Conservation (phyloP, 2,797 vertebrate genomes). For the Sus cebifrons region DNA sequence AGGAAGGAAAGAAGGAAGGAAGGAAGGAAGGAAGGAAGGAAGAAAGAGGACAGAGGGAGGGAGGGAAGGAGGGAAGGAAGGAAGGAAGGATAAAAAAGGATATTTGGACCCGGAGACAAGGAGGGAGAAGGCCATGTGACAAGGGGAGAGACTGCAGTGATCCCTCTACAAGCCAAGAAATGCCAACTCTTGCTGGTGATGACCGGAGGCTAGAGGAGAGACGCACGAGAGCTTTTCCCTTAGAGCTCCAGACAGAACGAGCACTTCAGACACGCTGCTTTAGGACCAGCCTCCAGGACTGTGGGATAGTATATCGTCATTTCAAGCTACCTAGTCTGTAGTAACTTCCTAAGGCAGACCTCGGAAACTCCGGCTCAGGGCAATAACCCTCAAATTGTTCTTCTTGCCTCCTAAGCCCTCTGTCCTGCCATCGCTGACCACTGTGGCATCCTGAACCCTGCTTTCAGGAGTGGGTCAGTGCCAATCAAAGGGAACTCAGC, state of each 20-base stretch:
- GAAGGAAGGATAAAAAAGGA: no score
- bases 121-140: not conserved
- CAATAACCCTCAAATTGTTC: accelerated
- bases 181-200: not conserved
- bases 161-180: not conserved
- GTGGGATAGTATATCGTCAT: not conserved
- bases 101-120: not conserved
- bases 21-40: no score
- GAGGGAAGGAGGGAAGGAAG: no score
- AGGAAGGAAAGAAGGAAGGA: no score
- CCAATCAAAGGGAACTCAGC: not conserved
- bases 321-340: no score
- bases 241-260: not conserved
- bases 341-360: not conserved
- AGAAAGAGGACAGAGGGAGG: no score
- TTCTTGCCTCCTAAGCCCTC: not conserved
- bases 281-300: not conserved
- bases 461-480: not conserved
- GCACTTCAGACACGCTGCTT: not conserved
- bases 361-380: not conserved
- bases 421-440: accelerated
- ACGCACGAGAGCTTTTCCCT: not conserved
- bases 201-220: not conserved
- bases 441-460: accelerated
- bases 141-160: not conserved